Base-by-base conservation (phyloP, 2,797 vertebrate genomes). In the Bradypus variegatus region DNA sequence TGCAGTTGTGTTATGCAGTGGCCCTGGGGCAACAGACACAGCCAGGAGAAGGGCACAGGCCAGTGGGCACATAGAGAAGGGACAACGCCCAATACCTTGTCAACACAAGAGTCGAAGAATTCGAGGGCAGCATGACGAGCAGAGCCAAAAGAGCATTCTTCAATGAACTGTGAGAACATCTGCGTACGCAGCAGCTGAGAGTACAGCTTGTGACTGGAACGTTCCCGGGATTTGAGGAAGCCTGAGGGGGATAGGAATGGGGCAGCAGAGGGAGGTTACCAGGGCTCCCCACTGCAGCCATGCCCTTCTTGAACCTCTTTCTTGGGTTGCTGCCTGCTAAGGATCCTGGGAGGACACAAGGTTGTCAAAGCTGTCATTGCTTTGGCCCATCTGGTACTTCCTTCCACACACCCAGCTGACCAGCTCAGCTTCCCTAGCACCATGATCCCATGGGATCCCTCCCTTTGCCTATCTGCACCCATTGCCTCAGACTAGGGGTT, bases 121-220 rank as follows among this genome's bases (percentile, higher is more conserved):
- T 99, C 99, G 0, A 99, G 98, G 96, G 98, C 98, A 86, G 98
- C 98, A 5, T 99, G 98, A 0, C 98, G 97, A 96, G 98, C 98
- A 6, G 98, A 99, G 97, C 98, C 99, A 2, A 99, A 99, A 25
- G 99, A 99, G 64, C 99, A 99, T 27, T 99, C 99, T 97, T 99
- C 98, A 0, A 99, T 98, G 96, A 99, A 99, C 98, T 99, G 98
- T 0, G 98, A 98, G 97, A 99, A 99, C 98, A 99, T 99, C 97
- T 99, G 99, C 0, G 99, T 99, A 95, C 95, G 97, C 14, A 98
- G 98, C 96, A 99, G 97, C 97, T 99, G 98, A 0, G 27, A 83
- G 95, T 98, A 99, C 73, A 99, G 98, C 91, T 99, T 99, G 97
- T 99, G 98, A 97, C 98, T 98, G 0, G 98, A 97, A 1, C 98